A percentile compares a stretch with the other conserved stretches of the same genome.
Evolutionary conservation across 2,113 vertebrate species (phyloP).

Genomic region (Prionailurus viverrinus): DNA sequence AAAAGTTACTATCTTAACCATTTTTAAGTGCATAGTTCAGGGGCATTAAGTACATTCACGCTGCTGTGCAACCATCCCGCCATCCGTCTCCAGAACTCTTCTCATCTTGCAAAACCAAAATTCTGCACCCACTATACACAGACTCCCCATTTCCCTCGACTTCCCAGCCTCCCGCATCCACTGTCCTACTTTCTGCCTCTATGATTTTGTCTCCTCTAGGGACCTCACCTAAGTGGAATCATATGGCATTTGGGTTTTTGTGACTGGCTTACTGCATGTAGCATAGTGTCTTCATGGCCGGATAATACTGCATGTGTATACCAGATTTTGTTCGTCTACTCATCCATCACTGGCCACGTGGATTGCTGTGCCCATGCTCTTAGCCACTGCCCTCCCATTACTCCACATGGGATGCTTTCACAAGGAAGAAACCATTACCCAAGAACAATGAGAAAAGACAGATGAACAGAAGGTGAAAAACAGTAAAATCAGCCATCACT

Average conservation of each 20-base stretch:
- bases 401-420: neutral
- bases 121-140: too few species aligned
- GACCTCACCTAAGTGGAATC: neutral
- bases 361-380: fast-evolving
- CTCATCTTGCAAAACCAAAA: neutral
- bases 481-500: neutral
- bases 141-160: neutral
- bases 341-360: neutral
- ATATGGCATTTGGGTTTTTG: neutral
- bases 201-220: neutral
- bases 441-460: neutral
- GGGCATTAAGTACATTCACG: neutral
- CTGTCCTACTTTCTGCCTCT: neutral
- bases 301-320: neutral
- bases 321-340: too few species aligned
- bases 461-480: neutral
- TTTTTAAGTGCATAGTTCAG: neutral
- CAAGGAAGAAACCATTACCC: too few species aligned
- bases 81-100: neutral
- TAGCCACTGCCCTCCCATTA: neutral
- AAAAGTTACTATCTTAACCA: neutral
- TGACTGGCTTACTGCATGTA: neutral
- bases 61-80: neutral
- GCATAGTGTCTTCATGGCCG: neutral
- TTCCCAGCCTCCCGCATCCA: neutral